Conservation (phyloP, 2,797 vertebrate species). For the Phaenicophaeus curvirostris region DNA sequence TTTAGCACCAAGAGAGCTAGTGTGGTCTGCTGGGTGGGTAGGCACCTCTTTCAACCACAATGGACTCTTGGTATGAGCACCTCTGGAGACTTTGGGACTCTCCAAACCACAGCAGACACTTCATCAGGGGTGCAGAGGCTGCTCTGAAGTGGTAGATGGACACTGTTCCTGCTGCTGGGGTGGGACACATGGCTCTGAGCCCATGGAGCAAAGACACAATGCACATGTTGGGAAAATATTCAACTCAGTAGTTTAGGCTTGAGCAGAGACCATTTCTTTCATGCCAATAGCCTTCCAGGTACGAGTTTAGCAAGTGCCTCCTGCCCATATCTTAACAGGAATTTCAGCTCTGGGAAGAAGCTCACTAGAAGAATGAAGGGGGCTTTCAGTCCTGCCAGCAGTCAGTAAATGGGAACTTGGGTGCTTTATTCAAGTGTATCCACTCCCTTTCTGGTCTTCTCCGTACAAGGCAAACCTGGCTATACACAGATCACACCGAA, state of each 20-base stretch:
- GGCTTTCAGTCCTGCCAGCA: neutral
- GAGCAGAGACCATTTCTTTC: neutral
- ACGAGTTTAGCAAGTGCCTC: neutral
- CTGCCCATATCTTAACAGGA: neutral
- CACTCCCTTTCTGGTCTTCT: accelerated
- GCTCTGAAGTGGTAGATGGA: neutral
- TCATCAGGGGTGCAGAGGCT: neutral
- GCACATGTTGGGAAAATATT: neutral
- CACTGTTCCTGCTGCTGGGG: neutral
- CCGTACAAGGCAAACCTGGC: neutral
- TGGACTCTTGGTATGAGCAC: neutral
- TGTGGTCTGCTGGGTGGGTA: neutral
- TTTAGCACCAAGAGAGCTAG: neutral
- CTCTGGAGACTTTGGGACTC: neutral
- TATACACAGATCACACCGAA: neutral
- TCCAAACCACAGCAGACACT: neutral
- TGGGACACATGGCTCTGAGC: neutral
- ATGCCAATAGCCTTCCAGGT: neutral
- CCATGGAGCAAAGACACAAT: neutral
- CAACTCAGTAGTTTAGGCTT: neutral
- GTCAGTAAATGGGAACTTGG: neutral
- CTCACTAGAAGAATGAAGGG: neutral
- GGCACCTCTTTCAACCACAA: neutral
- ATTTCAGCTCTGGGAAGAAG: neutral
- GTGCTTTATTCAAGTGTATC: neutral